Evolutionary conservation across 2,113 vertebrate species (phyloP), one percentile per base, ranked within the genome.

Genomic region (Peromyscus maniculatus): DNA sequence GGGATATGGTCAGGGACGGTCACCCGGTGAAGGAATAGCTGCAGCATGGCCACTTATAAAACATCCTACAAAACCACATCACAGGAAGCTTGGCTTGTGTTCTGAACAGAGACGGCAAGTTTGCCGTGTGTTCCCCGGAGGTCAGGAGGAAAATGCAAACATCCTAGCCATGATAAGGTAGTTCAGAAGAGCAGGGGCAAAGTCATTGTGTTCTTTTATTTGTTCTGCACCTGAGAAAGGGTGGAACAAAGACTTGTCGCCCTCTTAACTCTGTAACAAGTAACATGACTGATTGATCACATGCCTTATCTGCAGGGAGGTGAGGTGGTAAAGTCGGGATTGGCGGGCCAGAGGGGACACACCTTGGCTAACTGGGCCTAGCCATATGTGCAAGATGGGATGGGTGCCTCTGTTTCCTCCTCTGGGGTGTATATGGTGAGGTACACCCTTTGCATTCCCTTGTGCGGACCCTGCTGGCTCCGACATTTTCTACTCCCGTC

Each of bases 1-100:
- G 59, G 87, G 52, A 17, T 26, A 7, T 71, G 67, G 43, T n/a
- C 67, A 64, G 28, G 91, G 72, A 49, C 15, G 33, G 87, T 16
- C 31, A 87, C 17, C 62, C 79, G 69, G 64, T 87, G 64, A 87
- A 95, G 93, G 84, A 87, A 74, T 24, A 69, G 72, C 83, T 87
- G 33, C n/a, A 91, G 43, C 62, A 91, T 11, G 66, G 80, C 62
- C n/a, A 64, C 74, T 66, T 71, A 66, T 28, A 57, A 89, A 88
- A 77, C 12, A 64, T 83, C 84, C 71, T 57, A 52, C 24, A 62
- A 78, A 94, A 89, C 71, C 55, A 67, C 26, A 72, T 43, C n/a
- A 46, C 22, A 24, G n/a, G 43, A 86, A 74, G 33, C 66, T 67
- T 55, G 24, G 39, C 26, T 69, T 72, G 21, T 28, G 9, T 12